A percentile compares a stretch with the other conserved stretches of the same genome.
phyloP scores from a whole-genome alignment of 2,888 invertebrate genomes.

The Mylabris sibirica region DNA sequence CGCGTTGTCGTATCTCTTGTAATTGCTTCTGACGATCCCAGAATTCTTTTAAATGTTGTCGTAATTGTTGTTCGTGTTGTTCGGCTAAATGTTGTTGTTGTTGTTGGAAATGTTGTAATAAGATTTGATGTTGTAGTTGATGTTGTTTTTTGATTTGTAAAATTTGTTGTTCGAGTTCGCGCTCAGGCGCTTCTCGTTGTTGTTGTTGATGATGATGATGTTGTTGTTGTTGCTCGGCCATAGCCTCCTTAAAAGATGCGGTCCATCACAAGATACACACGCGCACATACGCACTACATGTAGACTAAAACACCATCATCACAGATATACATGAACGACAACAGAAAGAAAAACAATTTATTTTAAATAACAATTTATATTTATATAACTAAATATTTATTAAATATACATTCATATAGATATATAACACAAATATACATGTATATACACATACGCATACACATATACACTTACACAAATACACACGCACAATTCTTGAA shows the following conservation, averaged over 20 bases:
- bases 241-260: slow-evolving; percentile 47
- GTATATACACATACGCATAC: too few species aligned
- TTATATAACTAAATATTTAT: background rate
- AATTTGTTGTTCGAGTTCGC: slow-evolving; percentile 62
- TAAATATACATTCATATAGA: background rate
- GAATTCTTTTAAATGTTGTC: slow-evolving; percentile 89
- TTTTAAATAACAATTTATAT: background rate
- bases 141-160: slow-evolving; percentile 92
- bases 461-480: too few species aligned
- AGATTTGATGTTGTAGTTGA: slow-evolving; percentile 89
- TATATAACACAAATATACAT: background rate
- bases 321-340: slow-evolving; percentile 13
- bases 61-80: slow-evolving; percentile 88
- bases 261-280: slow-evolving; percentile 44
- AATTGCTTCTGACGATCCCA: slow-evolving; percentile 92
- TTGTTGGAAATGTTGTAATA: slow-evolving; percentile 90
- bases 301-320: slow-evolving; percentile 27
- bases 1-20: slow-evolving; percentile 77
- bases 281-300: slow-evolving; percentile 31
- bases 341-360: background rate
- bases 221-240: slow-evolving; percentile 57
- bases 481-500: background rate
- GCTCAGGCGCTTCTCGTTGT: slow-evolving; percentile 58
- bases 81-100: slow-evolving; percentile 90
- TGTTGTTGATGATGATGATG: slow-evolving; percentile 42